These are phyloP conservation scores for Crocodylus rhombifer DNA, from an alignment of 2,797 vertebrate genomes.

Conservation along the genomic window DNA sequence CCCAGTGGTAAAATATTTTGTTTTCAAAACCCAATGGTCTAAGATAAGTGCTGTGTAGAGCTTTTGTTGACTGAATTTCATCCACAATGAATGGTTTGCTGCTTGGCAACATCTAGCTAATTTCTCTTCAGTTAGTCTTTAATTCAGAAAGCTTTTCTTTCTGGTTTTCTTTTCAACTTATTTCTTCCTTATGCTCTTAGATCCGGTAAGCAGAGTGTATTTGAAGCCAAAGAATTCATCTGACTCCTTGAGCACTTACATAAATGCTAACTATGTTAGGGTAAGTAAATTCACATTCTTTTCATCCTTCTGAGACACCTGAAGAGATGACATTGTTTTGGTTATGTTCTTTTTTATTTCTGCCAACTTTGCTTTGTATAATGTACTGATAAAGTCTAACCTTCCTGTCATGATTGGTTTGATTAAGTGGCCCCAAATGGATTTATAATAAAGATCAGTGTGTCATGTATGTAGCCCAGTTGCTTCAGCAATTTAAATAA, in stretches of 20 bases:
- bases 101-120: not conserved
- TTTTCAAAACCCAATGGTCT: too few species aligned
- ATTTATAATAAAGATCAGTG: not conserved
- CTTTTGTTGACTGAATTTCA: not conserved
- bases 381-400: not conserved
- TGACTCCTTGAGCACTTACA: slow-evolving; percentile 92
- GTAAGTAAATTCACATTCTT: slow-evolving; percentile 82
- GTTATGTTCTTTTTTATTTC: slow-evolving; percentile 3
- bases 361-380: not conserved
- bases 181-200: slow-evolving; percentile 81
- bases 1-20: too few species aligned
- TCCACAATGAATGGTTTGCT: not conserved
- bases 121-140: slow-evolving; percentile 25
- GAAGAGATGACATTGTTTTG: slow-evolving; percentile 13
- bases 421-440: not conserved
- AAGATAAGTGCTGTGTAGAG: rapidly evolving
- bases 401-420: not conserved
- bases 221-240: slow-evolving; percentile 90
- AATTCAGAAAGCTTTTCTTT: slow-evolving; percentile 34
- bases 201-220: slow-evolving; percentile 94
- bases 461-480: not conserved
- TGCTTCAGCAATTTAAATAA: not conserved
- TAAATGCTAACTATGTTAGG: slow-evolving; percentile 96
- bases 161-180: slow-evolving; percentile 59
- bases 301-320: slow-evolving; percentile 30